phyloP scores from a whole-genome alignment of 2,113 vertebrate genomes.

The Eretmodus cyanostictus region DNA sequence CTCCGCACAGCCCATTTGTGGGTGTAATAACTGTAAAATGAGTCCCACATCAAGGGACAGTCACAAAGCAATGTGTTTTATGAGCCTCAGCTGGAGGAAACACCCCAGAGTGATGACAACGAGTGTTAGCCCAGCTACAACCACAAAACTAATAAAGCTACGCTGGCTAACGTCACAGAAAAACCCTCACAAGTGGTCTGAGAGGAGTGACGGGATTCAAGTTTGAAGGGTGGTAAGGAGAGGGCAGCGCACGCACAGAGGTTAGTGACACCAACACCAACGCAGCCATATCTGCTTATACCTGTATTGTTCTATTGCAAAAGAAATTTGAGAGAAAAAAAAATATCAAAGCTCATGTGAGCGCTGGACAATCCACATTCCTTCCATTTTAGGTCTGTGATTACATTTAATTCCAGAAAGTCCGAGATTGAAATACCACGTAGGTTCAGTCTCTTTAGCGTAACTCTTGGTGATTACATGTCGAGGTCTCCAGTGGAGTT shows the following conservation, averaged over 20 bases:
- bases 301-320: neutral
- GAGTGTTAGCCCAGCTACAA: slow-evolving; percentile 47
- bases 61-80: slow-evolving; percentile 63
- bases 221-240: neutral
- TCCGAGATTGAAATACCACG: neutral
- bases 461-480: neutral
- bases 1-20: slow-evolving; percentile 36
- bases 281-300: neutral
- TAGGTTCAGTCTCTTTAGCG: neutral
- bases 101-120: slow-evolving; percentile 70
- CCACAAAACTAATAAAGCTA: slow-evolving; percentile 62
- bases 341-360: neutral
- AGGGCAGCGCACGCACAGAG: neutral
- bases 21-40: slow-evolving; percentile 43
- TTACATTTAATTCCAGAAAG: neutral
- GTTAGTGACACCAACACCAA: neutral
- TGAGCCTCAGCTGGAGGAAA: slow-evolving; percentile 62
- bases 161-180: slow-evolving; percentile 53
- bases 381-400: neutral
- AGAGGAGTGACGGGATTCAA: neutral
- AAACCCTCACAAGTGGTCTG: slow-evolving; percentile 25
- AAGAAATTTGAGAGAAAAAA: neutral
- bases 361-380: neutral
- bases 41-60: slow-evolving; percentile 59
- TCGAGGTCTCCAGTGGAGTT: neutral